Base-by-base conservation (phyloP, 2,888 invertebrate species). In the Anthrax anthrax region DNA sequence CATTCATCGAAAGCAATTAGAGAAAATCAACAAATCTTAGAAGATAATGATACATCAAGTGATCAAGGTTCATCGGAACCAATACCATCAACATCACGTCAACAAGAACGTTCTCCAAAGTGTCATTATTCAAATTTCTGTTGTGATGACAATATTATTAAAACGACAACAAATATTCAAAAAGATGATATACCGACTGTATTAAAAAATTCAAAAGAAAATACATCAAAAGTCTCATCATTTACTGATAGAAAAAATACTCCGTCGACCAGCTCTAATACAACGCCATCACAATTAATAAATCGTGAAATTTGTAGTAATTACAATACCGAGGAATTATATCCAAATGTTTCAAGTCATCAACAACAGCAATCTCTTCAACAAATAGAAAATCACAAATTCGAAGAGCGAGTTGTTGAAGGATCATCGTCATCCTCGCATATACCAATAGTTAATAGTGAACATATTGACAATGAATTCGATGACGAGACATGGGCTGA, bases 401-500 rank as follows among this genome's bases (percentile, higher is more conserved):
- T 44, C 27, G 47, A 44, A 10, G 39, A 44, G 12, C 18, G 12
- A 13, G 12, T 12, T 12, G 12, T 32, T 1, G 29, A 32, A 32
- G 12, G 1, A 32, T 32, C 29, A 12, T 32, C 29, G 3, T 4
- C 9, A 32, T 12, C 12, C 12, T 12, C 8, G 9, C 29, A 32
- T 12, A 12, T 32, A 12, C 29, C 29, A 12, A 32, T 3, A 12
- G 12, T 12, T 32, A 32, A 12, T 19, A 40, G 39, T 12, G 44
- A 45, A 45, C 39, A 19, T 38, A 49, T 47, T 46, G 51, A 56
- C 14, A 56, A 56, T 34, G 57, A 57, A 36, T 58, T 54, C 42
- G 55, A 57, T 37, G 58, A 64, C 9, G 64, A 65, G 19, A 60
- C 63, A 1, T 67, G 67, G 64, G 65, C 58, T 37, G 68, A 67